Evolutionary conservation across 2,888 invertebrate species (phyloP), one percentile per base, ranked within the genome.

Genomic region (Lissonota sp.): DNA sequence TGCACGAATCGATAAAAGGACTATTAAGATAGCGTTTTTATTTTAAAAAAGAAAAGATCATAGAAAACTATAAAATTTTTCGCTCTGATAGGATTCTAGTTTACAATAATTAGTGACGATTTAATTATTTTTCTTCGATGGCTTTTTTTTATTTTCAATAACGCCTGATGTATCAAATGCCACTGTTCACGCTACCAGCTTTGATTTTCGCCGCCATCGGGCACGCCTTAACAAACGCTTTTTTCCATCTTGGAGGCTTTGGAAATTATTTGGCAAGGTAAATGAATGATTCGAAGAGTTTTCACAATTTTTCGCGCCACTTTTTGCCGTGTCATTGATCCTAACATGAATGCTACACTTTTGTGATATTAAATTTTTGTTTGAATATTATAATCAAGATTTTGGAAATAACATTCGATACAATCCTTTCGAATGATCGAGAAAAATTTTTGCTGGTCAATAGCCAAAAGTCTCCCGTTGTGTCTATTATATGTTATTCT

Each of bases 241-340:
- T 66, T 26, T 64, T 26, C 69, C 57, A 6, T 39, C 44, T 78
- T 42, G 16, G 55, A 46, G 37, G 46, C 53, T 74, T 78, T 55
- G 57, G 57, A 16, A 64, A 71, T 62, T 60, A 60, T 74, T 78
- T 71, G 10, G 7, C 74, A 70, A 81, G 81, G 81, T 81, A 81
- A 81, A 74, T 67, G 49, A 55, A 53, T 60, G 66, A 37, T n/a
- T 37, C 0, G 42, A 60, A 4, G 73, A 40, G 26, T 26, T 26
- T 26, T 1, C 3, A 26, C 26, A 3, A 26, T 26, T 26, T 26
- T 26, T 26, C 26, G 3, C 26, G 26, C 26, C 26, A 26, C 26
- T 26, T 26, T 26, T 26, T 26, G 3, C 26, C 26, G 3, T 26
- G 26, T 26, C 26, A 26, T 26, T 3, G 26, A 26, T 26, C 26